Conservation (phyloP, 2,888 invertebrate genomes). For the Acanthosepion lycidas region DNA sequence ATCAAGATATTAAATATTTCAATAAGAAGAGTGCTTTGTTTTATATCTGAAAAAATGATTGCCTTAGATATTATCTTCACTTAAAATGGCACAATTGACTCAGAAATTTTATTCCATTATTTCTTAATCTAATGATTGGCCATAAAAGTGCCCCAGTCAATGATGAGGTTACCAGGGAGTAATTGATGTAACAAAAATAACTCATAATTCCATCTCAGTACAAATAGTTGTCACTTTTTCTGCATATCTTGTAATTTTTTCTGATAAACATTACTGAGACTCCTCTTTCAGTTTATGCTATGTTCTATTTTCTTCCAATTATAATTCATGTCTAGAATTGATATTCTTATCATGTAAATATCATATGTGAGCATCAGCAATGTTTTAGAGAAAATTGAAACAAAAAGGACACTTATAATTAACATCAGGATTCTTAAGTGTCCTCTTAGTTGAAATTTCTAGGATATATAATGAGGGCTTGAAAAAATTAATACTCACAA, state of each 20-base stretch:
- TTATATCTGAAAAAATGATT: neutral
- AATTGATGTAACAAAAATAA: neutral
- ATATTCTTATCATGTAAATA: neutral
- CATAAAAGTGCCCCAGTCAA: neutral
- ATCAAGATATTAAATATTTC: too few relatives aligned
- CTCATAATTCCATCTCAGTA: neutral
- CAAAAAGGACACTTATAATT: too few relatives aligned
- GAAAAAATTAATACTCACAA: too few relatives aligned
- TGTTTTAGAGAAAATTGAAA: too few relatives aligned
- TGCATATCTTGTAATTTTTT: neutral
- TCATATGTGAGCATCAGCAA: too few relatives aligned
- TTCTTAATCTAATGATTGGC: constrained; percentile 22
- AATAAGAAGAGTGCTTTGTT: too few relatives aligned
- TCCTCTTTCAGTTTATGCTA: neutral
- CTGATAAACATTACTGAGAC: neutral
- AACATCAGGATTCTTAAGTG: too few relatives aligned
- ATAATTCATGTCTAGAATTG: neutral
- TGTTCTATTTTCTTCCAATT: neutral
- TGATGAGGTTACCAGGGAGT: neutral
- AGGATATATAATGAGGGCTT: too few relatives aligned
- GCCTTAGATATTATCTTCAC: neutral
- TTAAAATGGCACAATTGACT: neutral
- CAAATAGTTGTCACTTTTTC: constrained; percentile 33
- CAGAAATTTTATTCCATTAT: neutral
- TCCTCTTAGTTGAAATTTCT: too few relatives aligned